phyloP scores from a whole-genome alignment of 2,797 vertebrate genomes.

The Microtus obscurus region DNA sequence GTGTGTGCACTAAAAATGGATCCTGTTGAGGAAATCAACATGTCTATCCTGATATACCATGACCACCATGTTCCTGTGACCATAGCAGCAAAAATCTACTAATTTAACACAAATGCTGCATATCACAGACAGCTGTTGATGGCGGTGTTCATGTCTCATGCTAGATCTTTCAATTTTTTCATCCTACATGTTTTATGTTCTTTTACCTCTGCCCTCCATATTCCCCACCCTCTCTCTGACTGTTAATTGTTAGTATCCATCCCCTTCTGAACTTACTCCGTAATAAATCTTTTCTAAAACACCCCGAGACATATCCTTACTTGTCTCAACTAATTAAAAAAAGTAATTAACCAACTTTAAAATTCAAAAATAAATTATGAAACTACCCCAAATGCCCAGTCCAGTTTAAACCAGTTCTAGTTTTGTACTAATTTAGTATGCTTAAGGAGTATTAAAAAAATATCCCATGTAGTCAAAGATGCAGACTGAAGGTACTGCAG shows the following conservation, averaged over 20 bases:
- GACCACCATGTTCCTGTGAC: no score
- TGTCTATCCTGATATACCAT: not conserved
- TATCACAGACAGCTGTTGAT: not conserved
- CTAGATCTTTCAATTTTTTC: fast-evolving
- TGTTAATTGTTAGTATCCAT: not conserved
- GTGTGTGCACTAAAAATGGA: no score
- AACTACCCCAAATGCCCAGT: not conserved
- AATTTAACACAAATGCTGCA: no score
- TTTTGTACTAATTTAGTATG: constrained; percentile 56
- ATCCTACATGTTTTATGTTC: not conserved
- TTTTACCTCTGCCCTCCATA: not conserved
- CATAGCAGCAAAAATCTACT: not conserved
- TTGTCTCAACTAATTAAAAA: constrained; percentile 29
- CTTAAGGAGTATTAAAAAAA: not conserved
- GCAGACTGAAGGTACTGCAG: not conserved
- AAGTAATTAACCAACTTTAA: not conserved
- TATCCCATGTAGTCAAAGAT: not conserved
- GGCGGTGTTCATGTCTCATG: fast-evolving
- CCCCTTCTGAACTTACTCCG: not conserved
- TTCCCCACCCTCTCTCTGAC: no score
- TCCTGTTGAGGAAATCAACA: not conserved
- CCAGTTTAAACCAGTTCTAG: constrained; percentile 57
- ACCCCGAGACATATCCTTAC: not conserved
- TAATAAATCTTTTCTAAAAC: not conserved
- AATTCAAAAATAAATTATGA: constrained; percentile 31